phyloP scores from a whole-genome alignment of 2,888 invertebrate species.

The Limenitis camilla region DNA sequence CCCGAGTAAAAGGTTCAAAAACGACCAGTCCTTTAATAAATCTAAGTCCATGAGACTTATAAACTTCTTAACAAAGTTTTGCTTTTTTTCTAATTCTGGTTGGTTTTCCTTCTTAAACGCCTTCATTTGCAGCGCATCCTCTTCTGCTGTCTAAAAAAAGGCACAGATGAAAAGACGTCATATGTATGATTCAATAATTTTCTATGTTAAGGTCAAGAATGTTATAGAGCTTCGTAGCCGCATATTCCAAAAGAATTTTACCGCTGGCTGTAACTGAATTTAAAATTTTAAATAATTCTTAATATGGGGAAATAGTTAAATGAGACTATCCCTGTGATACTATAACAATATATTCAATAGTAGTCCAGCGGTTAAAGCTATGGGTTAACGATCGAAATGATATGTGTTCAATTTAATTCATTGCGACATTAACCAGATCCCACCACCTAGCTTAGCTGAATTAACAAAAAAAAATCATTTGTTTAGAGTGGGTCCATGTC shows the following conservation, averaged over 20 bases:
- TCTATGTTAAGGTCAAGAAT: background rate
- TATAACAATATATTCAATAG: too few species aligned
- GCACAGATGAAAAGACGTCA: background rate
- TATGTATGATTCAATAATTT: background rate
- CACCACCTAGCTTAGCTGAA: too few species aligned
- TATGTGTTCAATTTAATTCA: too few species aligned
- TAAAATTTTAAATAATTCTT: too few species aligned
- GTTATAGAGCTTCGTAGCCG: background rate
- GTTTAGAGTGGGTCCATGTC: too few species aligned
- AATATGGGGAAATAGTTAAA: too few species aligned
- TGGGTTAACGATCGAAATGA: too few species aligned
- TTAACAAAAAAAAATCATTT: too few species aligned
- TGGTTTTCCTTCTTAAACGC: conserved; percentile 51
- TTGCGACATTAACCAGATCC: too few species aligned
- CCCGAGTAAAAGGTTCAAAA: conserved; percentile 82
- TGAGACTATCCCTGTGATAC: too few species aligned
- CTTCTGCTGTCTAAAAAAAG: conserved; percentile 59
- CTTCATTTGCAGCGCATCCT: conserved; percentile 67
- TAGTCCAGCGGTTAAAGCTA: too few species aligned
- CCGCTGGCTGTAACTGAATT: background rate
- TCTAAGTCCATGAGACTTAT: conserved; percentile 81
- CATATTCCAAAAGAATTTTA: too few species aligned
- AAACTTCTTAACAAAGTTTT: conserved; percentile 71
- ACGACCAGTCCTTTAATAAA: conserved; percentile 81
- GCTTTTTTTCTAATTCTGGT: conserved; percentile 42